A percentile compares a stretch with the other conserved stretches of the same genome.
These are phyloP conservation scores for Stenoptilia bipunctidactyla DNA, from an alignment of 2,888 invertebrate genomes.

Conservation along the genomic window DNA sequence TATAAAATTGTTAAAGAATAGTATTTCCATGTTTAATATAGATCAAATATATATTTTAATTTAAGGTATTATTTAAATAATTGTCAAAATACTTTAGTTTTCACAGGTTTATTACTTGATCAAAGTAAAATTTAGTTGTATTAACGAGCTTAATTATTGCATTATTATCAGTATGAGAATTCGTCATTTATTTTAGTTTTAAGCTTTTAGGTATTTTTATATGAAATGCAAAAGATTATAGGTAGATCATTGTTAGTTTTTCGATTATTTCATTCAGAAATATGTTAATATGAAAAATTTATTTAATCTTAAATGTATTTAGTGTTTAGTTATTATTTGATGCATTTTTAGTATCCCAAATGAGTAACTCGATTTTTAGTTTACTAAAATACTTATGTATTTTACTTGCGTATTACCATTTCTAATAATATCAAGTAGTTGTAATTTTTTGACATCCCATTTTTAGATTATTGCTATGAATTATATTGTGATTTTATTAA, in stretches of 20 bases:
- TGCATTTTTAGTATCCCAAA: no score
- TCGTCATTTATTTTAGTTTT: not conserved
- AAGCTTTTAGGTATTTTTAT: not conserved
- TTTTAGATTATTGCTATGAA: no score
- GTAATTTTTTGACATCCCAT: no score
- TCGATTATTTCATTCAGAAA: not conserved
- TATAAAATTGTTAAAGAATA: no score
- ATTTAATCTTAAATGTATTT: conserved; percentile 1
- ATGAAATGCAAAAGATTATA: not conserved
- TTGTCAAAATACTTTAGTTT: conserved; percentile 4
- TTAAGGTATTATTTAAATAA: no score
- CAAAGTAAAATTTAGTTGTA: conserved; percentile 9
- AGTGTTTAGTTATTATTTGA: not conserved
- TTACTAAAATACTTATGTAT: no score
- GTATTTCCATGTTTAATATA: no score
- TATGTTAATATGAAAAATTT: not conserved
- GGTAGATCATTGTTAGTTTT: not conserved
- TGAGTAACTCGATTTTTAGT: no score
- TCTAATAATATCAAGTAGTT: no score
- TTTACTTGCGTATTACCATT: no score
- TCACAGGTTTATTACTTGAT: conserved; percentile 8
- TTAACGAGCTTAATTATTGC: conserved; percentile 8
- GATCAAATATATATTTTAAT: no score
- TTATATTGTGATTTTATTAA: no score
- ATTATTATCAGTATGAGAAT: not conserved